These are phyloP conservation scores for Agriotes lineatus DNA, from an alignment of 2,888 invertebrate species.

Conservation along the genomic window DNA sequence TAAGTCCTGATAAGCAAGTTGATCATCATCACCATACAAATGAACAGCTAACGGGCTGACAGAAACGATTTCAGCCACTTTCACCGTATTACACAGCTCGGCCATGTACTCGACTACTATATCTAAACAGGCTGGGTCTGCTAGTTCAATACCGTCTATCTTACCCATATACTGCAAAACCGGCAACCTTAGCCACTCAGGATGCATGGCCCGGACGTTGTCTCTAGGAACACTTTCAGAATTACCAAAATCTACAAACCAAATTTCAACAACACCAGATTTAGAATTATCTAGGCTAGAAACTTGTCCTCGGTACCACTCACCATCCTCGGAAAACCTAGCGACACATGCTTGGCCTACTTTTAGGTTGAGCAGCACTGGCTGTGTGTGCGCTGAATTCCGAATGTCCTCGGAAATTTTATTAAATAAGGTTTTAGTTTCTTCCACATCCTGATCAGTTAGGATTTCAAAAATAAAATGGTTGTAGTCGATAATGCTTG, in stretches of 20 bases:
- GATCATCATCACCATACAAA: slow-evolving; percentile 52
- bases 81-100: slow-evolving; percentile 47
- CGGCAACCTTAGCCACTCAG: slow-evolving; percentile 68
- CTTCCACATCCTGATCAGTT: slow-evolving; percentile 50
- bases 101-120: slow-evolving; percentile 47
- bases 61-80: slow-evolving; percentile 49
- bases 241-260: slow-evolving; percentile 84
- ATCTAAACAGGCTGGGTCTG: slow-evolving; percentile 21
- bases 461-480: slow-evolving; percentile 52
- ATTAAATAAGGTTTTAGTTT: slow-evolving; percentile 66
- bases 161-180: slow-evolving; percentile 68
- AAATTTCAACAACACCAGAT: slow-evolving; percentile 68
- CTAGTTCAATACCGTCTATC: slow-evolving; percentile 59
- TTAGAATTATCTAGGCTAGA: slow-evolving; percentile 67
- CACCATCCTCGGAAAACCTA: slow-evolving; percentile 71
- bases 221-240: slow-evolving; percentile 67
- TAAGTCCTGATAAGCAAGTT: slow-evolving; percentile 54
- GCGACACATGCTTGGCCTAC: slow-evolving; percentile 75
- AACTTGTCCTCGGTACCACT: slow-evolving; percentile 81
- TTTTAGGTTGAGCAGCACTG: slow-evolving; percentile 65
- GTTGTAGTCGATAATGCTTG: slow-evolving; percentile 57
- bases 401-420: slow-evolving; percentile 69
- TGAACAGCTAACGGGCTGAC: slow-evolving; percentile 54
- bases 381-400: slow-evolving; percentile 63
- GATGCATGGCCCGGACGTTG: slow-evolving; percentile 68